A percentile compares a stretch with the other conserved stretches of the same genome.
Evolutionary conservation across 35 echinoderm and acorn worm species (phyloP).

Genomic region (Holothuria glaberrima): DNA sequence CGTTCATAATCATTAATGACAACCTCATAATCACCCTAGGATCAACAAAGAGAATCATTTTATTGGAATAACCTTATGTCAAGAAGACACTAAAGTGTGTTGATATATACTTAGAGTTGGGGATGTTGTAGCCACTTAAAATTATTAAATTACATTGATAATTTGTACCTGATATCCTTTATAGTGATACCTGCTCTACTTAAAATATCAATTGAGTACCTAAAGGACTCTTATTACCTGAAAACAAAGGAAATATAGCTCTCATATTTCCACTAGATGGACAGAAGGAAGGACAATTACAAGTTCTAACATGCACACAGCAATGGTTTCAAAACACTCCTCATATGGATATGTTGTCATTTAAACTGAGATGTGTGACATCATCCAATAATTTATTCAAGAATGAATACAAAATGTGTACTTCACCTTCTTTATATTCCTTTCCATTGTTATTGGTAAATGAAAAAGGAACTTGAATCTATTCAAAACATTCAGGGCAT

Average conservation of each 20-base stretch:
- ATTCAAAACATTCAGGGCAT: constrained; percentile 94
- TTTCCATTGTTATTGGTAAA: constrained; percentile 91
- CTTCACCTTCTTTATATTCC: constrained; percentile 93
- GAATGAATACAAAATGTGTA: not conserved
- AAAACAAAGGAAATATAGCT: too few species aligned
- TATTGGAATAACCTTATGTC: too few species aligned
- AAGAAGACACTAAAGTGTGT: too few species aligned
- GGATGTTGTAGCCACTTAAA: too few species aligned
- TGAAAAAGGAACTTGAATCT: constrained; percentile 98
- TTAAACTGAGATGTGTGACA: too few species aligned
- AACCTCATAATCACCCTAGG: constrained; percentile 97
- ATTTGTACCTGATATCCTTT: too few species aligned
- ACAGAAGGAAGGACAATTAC: not conserved
- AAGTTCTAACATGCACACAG: not conserved
- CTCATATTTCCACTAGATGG: too few species aligned
- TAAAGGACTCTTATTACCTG: too few species aligned
- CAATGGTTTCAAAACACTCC: not conserved
- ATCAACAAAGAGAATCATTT: constrained; percentile 16
- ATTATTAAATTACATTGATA: too few species aligned
- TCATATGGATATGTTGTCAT: not conserved
- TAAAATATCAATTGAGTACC: too few species aligned
- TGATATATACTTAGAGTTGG: not conserved
- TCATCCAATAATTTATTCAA: too few species aligned
- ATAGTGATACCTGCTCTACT: too few species aligned
- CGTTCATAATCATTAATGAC: constrained; percentile 98